A percentile compares a stretch with the other conserved stretches of the same genome.
These are phyloP conservation scores for Ennomos quercinarius DNA, from an alignment of 2,888 invertebrate genomes.

Conservation along the genomic window DNA sequence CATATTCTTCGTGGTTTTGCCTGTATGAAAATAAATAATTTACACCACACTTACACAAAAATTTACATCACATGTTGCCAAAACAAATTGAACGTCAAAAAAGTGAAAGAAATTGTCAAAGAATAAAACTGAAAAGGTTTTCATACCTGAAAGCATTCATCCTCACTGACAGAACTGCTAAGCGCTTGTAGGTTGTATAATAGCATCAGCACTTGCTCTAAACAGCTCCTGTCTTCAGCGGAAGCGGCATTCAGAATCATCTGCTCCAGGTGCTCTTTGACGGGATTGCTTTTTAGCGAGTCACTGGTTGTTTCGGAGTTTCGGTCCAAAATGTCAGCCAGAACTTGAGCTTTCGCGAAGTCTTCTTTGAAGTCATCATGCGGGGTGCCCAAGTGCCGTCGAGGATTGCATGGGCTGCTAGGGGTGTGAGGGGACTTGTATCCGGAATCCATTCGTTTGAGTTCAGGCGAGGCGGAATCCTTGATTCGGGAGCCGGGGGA, in stretches of 20 bases:
- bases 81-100: neutral
- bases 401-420: constrained; percentile 76
- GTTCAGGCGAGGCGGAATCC: constrained; percentile 82
- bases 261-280: constrained; percentile 80
- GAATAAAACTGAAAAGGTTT: constrained; percentile 19
- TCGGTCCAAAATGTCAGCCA: constrained; percentile 75
- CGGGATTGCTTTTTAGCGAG: constrained; percentile 76
- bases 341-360: constrained; percentile 79
- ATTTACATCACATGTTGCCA: constrained; percentile 8
- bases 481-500: constrained; percentile 83
- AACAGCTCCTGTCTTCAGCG: constrained; percentile 86
- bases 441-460: constrained; percentile 83
- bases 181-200: constrained; percentile 86
- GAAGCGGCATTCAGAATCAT: constrained; percentile 81
- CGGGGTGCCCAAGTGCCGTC: constrained; percentile 66
- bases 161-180: constrained; percentile 83
- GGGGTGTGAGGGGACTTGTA: constrained; percentile 80
- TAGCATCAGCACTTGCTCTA: constrained; percentile 87
- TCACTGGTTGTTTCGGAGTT: constrained; percentile 77
- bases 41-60: constrained; percentile 1
- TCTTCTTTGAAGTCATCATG: constrained; percentile 81
- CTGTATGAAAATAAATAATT: constrained; percentile 54
- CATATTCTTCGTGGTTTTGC: constrained; percentile 75
- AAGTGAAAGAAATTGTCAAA: constrained; percentile 3
- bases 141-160: constrained; percentile 83